Conservation (phyloP, 2,797 vertebrate species). For the Buphagus erythrorhynchus region DNA sequence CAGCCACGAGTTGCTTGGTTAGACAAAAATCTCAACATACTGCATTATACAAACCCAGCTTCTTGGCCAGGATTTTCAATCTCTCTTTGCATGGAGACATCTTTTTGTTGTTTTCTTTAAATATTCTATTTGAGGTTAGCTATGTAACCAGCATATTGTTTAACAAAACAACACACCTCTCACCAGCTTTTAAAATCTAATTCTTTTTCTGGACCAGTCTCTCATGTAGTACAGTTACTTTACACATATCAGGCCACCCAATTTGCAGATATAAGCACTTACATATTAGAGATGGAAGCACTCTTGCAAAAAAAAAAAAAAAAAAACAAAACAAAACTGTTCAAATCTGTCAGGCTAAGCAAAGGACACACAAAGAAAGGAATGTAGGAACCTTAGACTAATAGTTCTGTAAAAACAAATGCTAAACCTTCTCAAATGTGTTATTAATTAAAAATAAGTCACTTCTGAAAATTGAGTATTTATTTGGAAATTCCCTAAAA, state of each 20-base stretch:
- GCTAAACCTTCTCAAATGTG: neutral
- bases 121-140: neutral
- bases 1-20: neutral
- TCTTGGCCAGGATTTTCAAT: neutral
- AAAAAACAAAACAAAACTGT: neutral
- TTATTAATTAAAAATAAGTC: conserved; percentile 47
- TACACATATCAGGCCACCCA: neutral
- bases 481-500: conserved; percentile 19
- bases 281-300: neutral
- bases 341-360: neutral
- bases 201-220: neutral
- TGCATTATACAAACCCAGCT: neutral
- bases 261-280: neutral
- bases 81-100: neutral
- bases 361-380: neutral
- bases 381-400: conserved; percentile 12
- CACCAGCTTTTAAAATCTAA: neutral
- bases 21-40: neutral
- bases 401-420: conserved; percentile 53
- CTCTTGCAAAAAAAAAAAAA: neutral
- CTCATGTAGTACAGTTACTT: neutral
- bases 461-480: conserved; percentile 34
- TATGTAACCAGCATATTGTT: neutral
- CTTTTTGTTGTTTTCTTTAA: neutral
- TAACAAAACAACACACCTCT: neutral